Conservation (phyloP, 2,113 vertebrate genomes). For the Cisticola juncidis region DNA sequence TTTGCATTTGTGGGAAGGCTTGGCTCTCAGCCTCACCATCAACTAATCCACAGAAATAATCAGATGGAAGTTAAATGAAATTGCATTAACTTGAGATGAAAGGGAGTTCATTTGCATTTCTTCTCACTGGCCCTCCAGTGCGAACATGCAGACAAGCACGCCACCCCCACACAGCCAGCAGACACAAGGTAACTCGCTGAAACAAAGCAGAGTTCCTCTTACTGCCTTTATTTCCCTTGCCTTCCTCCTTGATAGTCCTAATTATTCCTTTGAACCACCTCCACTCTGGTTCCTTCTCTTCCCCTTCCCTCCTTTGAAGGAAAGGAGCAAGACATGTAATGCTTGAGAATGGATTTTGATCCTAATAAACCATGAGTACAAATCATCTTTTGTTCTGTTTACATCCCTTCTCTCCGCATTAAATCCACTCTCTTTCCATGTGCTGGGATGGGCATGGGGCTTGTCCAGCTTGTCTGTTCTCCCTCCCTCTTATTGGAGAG, state of each 20-base stretch:
- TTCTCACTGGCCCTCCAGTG: neutral
- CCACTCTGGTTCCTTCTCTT: neutral
- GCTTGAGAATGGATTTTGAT: neutral
- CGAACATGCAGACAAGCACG: rapidly evolving
- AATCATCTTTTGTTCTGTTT: neutral
- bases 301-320: neutral
- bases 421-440: neutral
- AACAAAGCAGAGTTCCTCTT: neutral
- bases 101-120: conserved; percentile 31
- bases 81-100: conserved; percentile 35
- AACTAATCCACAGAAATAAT: neutral
- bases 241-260: neutral
- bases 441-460: neutral
- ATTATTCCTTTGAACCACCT: neutral
- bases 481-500: neutral
- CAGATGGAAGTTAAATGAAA: conserved; percentile 8
- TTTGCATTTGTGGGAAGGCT: neutral
- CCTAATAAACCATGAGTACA: neutral
- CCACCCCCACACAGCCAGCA: neutral
- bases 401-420: neutral
- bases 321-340: neutral
- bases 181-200: neutral
- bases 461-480: neutral
- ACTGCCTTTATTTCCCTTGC: neutral
- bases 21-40: neutral